These are phyloP conservation scores for Aphelinus atriplicis DNA, from an alignment of 1,140 invertebrate genomes.

Conservation along the genomic window DNA sequence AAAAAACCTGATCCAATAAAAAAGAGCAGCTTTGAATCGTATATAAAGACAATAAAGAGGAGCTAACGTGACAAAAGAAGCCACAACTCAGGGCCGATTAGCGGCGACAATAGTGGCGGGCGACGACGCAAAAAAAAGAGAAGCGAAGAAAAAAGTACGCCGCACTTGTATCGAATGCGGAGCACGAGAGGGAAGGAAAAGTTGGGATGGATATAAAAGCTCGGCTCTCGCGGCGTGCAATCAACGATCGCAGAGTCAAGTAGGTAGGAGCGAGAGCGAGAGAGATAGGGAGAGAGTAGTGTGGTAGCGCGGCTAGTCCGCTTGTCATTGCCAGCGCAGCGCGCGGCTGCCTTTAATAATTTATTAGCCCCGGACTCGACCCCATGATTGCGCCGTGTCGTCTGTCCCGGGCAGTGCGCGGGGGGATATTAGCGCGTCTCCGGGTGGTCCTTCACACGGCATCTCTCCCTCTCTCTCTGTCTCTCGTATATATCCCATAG, in stretches of 20 bases:
- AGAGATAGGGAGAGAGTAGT: neutral
- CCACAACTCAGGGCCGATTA: neutral
- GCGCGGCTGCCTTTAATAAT: slow-evolving; percentile 64
- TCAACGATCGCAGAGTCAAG: slow-evolving; percentile 29
- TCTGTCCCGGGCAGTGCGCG: slow-evolving; percentile 60
- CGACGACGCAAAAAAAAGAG: neutral
- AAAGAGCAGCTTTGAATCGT: no score
- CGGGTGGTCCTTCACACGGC: slow-evolving; percentile 65
- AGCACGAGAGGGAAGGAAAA: no score
- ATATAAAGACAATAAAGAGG: no score
- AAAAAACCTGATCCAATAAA: no score
- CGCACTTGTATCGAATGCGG: no score
- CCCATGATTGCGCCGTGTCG: slow-evolving; percentile 63
- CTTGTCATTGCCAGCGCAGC: slow-evolving; percentile 59
- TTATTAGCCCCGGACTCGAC: slow-evolving; percentile 61
- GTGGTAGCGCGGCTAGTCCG: slow-evolving; percentile 10
- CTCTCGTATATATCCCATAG: neutral
- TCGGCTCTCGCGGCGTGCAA: slow-evolving; percentile 20
- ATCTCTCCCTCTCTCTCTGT: slow-evolving; percentile 8
- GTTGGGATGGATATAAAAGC: neutral
- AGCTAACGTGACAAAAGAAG: neutral
- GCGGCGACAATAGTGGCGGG: neutral
- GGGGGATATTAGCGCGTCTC: slow-evolving; percentile 42
- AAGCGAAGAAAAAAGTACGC: no score
- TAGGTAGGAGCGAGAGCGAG: neutral